Evolutionary conservation across 1,140 invertebrate species (phyloP), one percentile per base, ranked within the genome.

Genomic region (Melipona quadrifasciata): DNA sequence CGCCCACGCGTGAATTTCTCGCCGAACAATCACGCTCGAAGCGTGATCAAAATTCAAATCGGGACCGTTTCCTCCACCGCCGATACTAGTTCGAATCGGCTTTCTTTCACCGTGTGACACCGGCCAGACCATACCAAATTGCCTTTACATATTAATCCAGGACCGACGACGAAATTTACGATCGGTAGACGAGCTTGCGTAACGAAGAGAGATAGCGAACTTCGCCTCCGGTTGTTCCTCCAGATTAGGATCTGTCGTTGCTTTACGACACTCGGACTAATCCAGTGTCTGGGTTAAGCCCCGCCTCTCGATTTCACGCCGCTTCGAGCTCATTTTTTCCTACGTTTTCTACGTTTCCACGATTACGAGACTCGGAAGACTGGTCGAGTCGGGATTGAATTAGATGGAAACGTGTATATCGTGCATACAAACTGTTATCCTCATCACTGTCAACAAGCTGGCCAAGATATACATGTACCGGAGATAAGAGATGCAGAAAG

Each of bases 61-160:
- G 61, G 17, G 34, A 16, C 24, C 47, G 64, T 78, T 67, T 55
- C 31, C 51, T 55, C 51, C 51, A n/a, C 19, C 6, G n/a, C 10
- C 55, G 70, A 58, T 64, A 82, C 12, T 58, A 47, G 57, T 58
- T 31, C 19, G 71, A 39, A 65, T 65, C 27, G 58, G 31, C 34
- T 55, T 76, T 76, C 65, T 75, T 64, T 79, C 64, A 34, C 64
- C 58, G 16, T 24, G 47, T 39, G 12, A 11, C 5, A 39, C 51
- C 77, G 39, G 17, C 1, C 31, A 34, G 39, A n/a, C 72, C 55
- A 58, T 24, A 10, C 73, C 31, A 67, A 67, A 82, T 76, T 39
- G n/a, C 61, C 57, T 82, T 55, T 75, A 67, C 72, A 51, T 75
- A 82, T 82, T 82, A 82, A 82, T 82, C 61, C 80, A 17, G 19